Evolutionary conservation across 2,797 vertebrate genomes (phyloP).

Genomic region (Coregonus sp.): DNA sequence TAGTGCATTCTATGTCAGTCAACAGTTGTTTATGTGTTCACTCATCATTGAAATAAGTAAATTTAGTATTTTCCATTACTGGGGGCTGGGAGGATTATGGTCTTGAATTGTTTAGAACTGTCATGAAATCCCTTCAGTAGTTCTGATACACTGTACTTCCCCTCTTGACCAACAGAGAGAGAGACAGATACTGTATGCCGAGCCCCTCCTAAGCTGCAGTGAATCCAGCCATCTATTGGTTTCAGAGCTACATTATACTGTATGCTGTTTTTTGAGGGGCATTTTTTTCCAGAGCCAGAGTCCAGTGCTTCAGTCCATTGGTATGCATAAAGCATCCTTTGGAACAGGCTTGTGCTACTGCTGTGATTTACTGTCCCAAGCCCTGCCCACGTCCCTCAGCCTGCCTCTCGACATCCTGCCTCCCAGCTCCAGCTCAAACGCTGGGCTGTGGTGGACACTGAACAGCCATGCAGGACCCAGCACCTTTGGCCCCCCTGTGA

Average conservation of each 20-base stretch:
- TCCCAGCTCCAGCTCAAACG: conserved; percentile 3
- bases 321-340: conserved; percentile 34
- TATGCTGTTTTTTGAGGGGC: conserved; percentile 3
- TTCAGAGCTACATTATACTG: conserved; percentile 5
- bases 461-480: conserved; percentile 8
- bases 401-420: conserved; percentile 3
- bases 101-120: too few species aligned
- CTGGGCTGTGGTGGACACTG: conserved; percentile 7
- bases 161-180: not conserved
- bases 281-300: conserved; percentile 6
- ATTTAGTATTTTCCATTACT: too few species aligned
- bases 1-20: not conserved
- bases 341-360: conserved; percentile 1
- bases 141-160: not conserved
- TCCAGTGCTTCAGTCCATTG: conserved; percentile 22
- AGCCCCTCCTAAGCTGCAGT: not conserved
- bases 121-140: not conserved
- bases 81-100: too few species aligned
- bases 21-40: not conserved
- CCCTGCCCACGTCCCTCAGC: conserved; percentile 16
- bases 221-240: too few species aligned
- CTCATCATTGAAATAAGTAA: not conserved
- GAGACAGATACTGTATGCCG: not conserved
- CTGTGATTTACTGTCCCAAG: conserved; percentile 20
- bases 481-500: conserved; percentile 2